phyloP scores from a whole-genome alignment of 2,797 vertebrate species.

The Peromyscus nudipes region DNA sequence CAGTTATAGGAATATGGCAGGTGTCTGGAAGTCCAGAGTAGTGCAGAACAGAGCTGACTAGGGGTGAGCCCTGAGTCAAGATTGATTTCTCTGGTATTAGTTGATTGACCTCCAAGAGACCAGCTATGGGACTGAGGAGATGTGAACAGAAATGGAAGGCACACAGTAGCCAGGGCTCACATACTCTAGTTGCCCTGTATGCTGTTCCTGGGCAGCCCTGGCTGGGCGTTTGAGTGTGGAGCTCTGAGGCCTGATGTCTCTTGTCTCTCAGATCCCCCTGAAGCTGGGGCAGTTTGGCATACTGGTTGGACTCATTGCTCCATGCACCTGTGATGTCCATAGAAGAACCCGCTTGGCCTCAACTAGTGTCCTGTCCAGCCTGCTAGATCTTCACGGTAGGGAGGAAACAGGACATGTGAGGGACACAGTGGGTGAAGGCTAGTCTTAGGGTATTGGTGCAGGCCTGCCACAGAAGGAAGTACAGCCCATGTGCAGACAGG shows the following conservation, averaged over 20 bases:
- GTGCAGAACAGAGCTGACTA: neutral
- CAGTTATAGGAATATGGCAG: neutral
- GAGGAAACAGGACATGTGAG: rapidly evolving
- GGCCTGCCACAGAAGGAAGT: neutral
- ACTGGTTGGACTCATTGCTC: slow-evolving; percentile 72
- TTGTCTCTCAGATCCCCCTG: slow-evolving; percentile 74
- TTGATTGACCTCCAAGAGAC: neutral
- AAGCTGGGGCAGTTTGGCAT: slow-evolving; percentile 80
- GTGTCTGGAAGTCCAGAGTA: rapidly evolving
- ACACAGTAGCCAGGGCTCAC: neutral
- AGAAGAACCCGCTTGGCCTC: slow-evolving; percentile 60
- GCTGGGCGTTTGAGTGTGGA: neutral
- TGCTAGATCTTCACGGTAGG: slow-evolving; percentile 78
- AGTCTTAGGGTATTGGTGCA: too few species aligned
- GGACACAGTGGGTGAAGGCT: rapidly evolving
- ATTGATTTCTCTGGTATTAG: rapidly evolving
- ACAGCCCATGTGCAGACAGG: neutral
- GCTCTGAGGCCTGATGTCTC: neutral
- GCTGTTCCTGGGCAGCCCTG: neutral
- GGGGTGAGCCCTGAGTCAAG: rapidly evolving
- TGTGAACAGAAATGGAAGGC: rapidly evolving
- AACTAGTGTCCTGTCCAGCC: slow-evolving; percentile 60
- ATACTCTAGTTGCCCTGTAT: rapidly evolving
- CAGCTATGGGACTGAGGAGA: neutral
- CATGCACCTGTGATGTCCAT: slow-evolving; percentile 73